Conservation (phyloP, 2,888 invertebrate genomes). For the Latrodectus hesperus region DNA sequence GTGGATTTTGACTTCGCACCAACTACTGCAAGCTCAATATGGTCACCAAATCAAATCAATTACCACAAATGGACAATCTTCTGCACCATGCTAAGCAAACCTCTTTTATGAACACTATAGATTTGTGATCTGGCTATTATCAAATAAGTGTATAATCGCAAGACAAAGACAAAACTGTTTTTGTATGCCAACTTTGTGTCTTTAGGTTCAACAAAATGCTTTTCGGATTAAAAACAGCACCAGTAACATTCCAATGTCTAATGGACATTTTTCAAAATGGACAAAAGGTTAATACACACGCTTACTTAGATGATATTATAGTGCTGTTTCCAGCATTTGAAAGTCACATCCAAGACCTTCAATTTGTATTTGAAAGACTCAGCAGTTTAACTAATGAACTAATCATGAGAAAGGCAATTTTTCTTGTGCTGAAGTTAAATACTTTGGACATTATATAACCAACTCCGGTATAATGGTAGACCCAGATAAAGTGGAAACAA, state of each 20-base stretch:
- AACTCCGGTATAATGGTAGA: not conserved
- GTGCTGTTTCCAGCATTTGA: slow-evolving; percentile 4
- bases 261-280: not conserved
- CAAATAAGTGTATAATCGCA: slow-evolving; percentile 21
- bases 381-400: not conserved
- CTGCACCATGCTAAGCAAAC: slow-evolving; percentile 17
- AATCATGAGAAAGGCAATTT: not conserved
- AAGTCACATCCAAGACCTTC: not conserved
- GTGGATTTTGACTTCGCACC: no score
- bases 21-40: no score
- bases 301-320: slow-evolving; percentile 48
- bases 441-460: not conserved
- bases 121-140: slow-evolving; percentile 34
- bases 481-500: not conserved
- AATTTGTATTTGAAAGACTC: not conserved
- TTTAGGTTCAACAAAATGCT: slow-evolving; percentile 23
- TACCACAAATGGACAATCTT: no score
- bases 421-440: not conserved
- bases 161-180: slow-evolving; percentile 24
- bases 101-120: slow-evolving; percentile 48
- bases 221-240: slow-evolving; percentile 43
- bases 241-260: slow-evolving; percentile 4
- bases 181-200: slow-evolving; percentile 21
- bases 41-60: no score
- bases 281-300: not conserved